phyloP scores from a whole-genome alignment of 2,888 invertebrate species.

The Caenorhabditis macrosperma region DNA sequence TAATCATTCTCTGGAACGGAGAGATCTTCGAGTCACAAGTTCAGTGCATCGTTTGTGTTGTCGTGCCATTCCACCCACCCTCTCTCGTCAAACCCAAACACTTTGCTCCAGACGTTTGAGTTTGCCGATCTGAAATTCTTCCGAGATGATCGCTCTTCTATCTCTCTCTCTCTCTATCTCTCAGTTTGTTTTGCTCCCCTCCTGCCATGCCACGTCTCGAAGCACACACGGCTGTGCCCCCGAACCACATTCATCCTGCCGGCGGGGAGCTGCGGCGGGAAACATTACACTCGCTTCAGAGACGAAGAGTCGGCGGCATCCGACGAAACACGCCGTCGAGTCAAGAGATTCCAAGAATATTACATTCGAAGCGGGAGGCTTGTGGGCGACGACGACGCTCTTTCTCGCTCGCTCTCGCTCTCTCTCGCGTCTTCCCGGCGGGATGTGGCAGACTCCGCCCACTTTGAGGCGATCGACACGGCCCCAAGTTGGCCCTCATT shows the following conservation, averaged over 20 bases:
- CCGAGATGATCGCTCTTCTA: slow-evolving; percentile 40
- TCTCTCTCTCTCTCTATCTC: slow-evolving; percentile 13
- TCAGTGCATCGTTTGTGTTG: not conserved
- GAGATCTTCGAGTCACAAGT: not conserved
- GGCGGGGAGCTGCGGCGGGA: slow-evolving; percentile 8
- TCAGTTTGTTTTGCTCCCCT: slow-evolving; percentile 45
- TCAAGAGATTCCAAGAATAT: slow-evolving; percentile 55
- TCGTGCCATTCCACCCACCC: not conserved
- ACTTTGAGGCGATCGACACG: slow-evolving; percentile 51
- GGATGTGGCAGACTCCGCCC: slow-evolving; percentile 54
- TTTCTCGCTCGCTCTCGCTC: not conserved
- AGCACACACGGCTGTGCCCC: slow-evolving; percentile 27
- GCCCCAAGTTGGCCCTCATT: slow-evolving; percentile 59
- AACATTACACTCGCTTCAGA: slow-evolving; percentile 44
- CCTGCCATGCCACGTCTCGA: slow-evolving; percentile 41
- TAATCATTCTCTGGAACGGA: not conserved
- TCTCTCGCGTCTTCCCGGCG: slow-evolving; percentile 26
- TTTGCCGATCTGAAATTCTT: slow-evolving; percentile 33
- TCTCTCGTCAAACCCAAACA: not conserved
- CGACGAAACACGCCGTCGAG: slow-evolving; percentile 49
- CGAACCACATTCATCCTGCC: slow-evolving; percentile 54
- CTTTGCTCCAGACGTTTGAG: slow-evolving; percentile 4
- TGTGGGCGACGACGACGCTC: slow-evolving; percentile 42
- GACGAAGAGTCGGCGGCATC: slow-evolving; percentile 42
- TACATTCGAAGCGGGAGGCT: slow-evolving; percentile 45